Conservation (phyloP, 2,888 invertebrate genomes). For the Microplitis manilae region DNA sequence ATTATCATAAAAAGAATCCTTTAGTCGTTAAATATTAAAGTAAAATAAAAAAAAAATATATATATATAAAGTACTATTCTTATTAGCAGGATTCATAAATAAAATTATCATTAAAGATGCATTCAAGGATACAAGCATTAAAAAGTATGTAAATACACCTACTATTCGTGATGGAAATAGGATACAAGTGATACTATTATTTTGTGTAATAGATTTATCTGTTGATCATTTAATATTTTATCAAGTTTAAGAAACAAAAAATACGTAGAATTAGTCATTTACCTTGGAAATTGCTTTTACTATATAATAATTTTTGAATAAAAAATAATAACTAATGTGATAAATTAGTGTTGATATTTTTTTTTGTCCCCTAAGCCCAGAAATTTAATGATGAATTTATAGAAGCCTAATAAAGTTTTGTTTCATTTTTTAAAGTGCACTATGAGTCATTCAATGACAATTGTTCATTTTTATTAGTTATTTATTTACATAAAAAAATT, state of each 20-base stretch:
- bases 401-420: too few species aligned
- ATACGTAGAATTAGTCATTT: slow-evolving; percentile 4
- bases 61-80: slow-evolving; percentile 40
- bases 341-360: not conserved
- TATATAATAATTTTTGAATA: slow-evolving; percentile 1
- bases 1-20: slow-evolving; percentile 75
- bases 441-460: too few species aligned
- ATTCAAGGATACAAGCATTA: slow-evolving; percentile 11
- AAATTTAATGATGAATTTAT: too few species aligned
- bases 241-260: slow-evolving; percentile 6
- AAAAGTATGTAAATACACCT: slow-evolving; percentile 33
- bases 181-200: slow-evolving; percentile 43
- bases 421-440: too few species aligned
- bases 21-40: slow-evolving; percentile 64
- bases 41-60: not conserved
- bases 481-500: too few species aligned
- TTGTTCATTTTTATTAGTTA: too few species aligned
- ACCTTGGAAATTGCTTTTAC: not conserved
- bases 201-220: slow-evolving; percentile 26
- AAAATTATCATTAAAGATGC: slow-evolving; percentile 14
- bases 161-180: slow-evolving; percentile 31
- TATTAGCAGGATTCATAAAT: not conserved
- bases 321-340: slow-evolving; percentile 19
- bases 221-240: slow-evolving; percentile 37
- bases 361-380: not conserved